Evolutionary conservation across 92 coral and sea anemone species (phyloP), one percentile per base, ranked within the genome.

Genomic region (Pocillopora grandis): DNA sequence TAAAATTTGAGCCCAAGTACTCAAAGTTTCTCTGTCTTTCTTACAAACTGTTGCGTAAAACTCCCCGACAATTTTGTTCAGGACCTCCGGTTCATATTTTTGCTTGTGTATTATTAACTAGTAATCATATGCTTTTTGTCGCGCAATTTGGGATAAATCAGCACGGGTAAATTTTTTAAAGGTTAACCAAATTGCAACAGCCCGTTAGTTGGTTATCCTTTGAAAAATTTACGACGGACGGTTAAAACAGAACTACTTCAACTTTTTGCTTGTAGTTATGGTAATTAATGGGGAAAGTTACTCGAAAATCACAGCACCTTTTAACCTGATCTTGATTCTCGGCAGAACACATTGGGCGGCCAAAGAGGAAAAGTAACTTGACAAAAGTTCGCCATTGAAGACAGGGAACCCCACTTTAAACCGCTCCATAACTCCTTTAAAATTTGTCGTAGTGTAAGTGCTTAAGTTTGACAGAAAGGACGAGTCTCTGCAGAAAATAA

Each of bases 361-460:
- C 20, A 94, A 92, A 35, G 93, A 76, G 58, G 79, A 87, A 76
- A 94, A 89, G 83, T 94, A 94, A 21, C 42, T 82, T 61, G 91
- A 87, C 59, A 94, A 90, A 72, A 94, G 93, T 16, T 87, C 88
- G 76, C 88, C 82, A 76, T 78, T 90, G 82, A 91, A 76, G 59
- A 89, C 85, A 4, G 98, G 95, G 69, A 80, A 94, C 71, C 86
- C 92, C 84, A 84, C 91, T 86, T 94, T 90, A 16, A 90, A 94
- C 48, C 82, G 93, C 33, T 92, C 88, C 95, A 94, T 82, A 15
- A 85, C 87, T n/a, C 58, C 86, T 18, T 91, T 90, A 77, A 94
- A 88, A 70, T 94, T 94, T 23, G 82, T 82, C 88, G 78, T 90
- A 19, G 92, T 86, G 79, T 92, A 94, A 16, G 93, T 89, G 87